Evolutionary conservation across 2,888 invertebrate genomes (phyloP).

Genomic region (Kuschelorhynchus macadamiae): DNA sequence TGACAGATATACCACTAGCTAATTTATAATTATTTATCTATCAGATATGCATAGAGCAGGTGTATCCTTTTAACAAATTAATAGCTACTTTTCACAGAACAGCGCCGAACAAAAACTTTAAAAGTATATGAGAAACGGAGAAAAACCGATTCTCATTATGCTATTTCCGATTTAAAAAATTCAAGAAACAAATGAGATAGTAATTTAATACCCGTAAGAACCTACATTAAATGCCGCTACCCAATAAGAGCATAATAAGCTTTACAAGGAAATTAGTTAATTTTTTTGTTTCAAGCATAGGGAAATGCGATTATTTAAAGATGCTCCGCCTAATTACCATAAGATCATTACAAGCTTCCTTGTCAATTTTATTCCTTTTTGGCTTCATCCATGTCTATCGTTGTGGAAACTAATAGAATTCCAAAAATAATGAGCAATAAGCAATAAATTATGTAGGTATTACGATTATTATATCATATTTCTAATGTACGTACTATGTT

Average conservation of each 20-base stretch:
- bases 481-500: too few species aligned
- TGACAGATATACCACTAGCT: too few species aligned
- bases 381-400: too few species aligned
- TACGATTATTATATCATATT: too few species aligned
- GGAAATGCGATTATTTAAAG: constrained; percentile 1
- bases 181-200: constrained; percentile 30
- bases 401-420: too few species aligned
- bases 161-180: constrained; percentile 26
- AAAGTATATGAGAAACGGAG: constrained; percentile 8
- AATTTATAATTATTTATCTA: too few species aligned
- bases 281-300: constrained; percentile 4
- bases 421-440: too few species aligned
- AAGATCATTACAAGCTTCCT: constrained; percentile 7
- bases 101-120: constrained; percentile 4
- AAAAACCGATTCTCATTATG: constrained; percentile 28
- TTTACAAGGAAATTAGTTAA: constrained; percentile 22
- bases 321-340: background rate
- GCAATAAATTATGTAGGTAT: too few species aligned
- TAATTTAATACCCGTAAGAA: constrained; percentile 33
- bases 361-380: too few species aligned
- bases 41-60: too few species aligned
- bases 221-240: constrained; percentile 22
- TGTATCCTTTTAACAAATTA: background rate
- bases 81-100: background rate
- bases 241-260: constrained; percentile 8